phyloP scores from a whole-genome alignment of 2,888 invertebrate genomes.

The Lasioglossum villosulum region DNA sequence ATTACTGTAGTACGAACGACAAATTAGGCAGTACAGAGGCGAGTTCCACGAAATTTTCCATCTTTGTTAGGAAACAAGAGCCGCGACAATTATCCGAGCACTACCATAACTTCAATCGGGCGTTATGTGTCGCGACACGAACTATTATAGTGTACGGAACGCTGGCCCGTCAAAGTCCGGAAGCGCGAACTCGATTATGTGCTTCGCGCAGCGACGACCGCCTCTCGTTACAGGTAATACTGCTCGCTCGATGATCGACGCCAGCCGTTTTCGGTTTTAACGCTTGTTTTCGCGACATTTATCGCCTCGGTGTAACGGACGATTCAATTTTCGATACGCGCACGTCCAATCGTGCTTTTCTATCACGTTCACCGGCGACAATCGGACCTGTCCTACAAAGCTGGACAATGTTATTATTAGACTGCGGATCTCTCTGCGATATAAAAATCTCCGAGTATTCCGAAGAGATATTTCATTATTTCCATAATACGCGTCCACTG shows the following conservation, averaged over 20 bases:
- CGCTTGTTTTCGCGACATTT: background rate
- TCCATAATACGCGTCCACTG: too few species aligned
- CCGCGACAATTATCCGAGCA: background rate
- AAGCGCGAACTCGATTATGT: constrained; percentile 58
- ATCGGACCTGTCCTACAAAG: background rate
- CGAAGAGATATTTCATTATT: too few species aligned
- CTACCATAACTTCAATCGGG: background rate
- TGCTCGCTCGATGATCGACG: constrained; percentile 7
- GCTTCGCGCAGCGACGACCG: background rate
- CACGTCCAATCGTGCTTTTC: background rate
- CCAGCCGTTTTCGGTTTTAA: background rate
- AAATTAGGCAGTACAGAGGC: too few species aligned
- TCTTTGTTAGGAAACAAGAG: background rate
- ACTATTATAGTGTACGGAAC: background rate
- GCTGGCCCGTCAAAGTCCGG: constrained; percentile 21
- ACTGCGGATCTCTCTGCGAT: background rate
- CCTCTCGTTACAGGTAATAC: constrained; percentile 30
- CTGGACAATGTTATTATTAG: constrained; percentile 13
- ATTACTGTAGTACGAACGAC: background rate
- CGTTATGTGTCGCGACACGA: constrained; percentile 6
- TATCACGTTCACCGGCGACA: background rate
- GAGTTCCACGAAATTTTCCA: background rate
- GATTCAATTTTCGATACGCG: background rate
- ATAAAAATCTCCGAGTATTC: background rate
- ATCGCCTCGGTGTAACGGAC: background rate